Evolutionary conservation across 2,797 vertebrate species (phyloP).

Genomic region (Melanotaenia maccullochi): DNA sequence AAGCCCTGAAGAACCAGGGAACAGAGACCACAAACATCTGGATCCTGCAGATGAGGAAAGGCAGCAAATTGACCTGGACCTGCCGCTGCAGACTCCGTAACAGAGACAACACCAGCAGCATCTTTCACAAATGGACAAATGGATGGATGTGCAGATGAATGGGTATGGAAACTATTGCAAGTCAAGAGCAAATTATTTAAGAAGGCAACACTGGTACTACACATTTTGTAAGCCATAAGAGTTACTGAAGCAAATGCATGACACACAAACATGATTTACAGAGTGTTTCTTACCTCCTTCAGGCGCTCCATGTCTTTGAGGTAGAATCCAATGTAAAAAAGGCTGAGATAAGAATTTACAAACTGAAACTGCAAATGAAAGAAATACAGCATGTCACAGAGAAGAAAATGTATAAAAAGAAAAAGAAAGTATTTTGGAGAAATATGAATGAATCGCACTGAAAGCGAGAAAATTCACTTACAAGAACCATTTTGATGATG

Average conservation of each 20-base stretch:
- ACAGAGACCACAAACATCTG: conserved; percentile 85
- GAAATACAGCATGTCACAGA: conserved; percentile 17
- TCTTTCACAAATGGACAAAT: conserved; percentile 78
- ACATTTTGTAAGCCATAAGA: conserved; percentile 9
- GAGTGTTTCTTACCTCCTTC: conserved; percentile 89
- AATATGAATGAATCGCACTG: background rate
- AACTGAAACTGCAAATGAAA: conserved; percentile 92
- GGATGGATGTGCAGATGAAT: conserved; percentile 44
- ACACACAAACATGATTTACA: background rate
- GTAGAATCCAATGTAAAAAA: conserved; percentile 99
- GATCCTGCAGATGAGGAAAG: conserved; percentile 84
- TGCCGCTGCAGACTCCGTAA: conserved; percentile 89
- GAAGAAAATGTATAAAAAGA: background rate
- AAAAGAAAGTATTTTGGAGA: background rate
- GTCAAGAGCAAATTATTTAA: conserved; percentile 44
- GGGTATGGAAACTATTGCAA: conserved; percentile 41
- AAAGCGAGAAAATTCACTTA: conserved; percentile 78
- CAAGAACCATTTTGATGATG: conserved; percentile 98
- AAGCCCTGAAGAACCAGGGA: conserved; percentile 80
- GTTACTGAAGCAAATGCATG: background rate
- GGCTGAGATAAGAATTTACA: conserved; percentile 99
- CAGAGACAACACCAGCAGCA: conserved; percentile 89
- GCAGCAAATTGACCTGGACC: conserved; percentile 86
- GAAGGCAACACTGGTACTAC: conserved; percentile 11
- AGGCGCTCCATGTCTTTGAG: conserved; percentile 99